Base-by-base conservation (phyloP, 2,797 vertebrate species). In the Carcharodon carcharias region DNA sequence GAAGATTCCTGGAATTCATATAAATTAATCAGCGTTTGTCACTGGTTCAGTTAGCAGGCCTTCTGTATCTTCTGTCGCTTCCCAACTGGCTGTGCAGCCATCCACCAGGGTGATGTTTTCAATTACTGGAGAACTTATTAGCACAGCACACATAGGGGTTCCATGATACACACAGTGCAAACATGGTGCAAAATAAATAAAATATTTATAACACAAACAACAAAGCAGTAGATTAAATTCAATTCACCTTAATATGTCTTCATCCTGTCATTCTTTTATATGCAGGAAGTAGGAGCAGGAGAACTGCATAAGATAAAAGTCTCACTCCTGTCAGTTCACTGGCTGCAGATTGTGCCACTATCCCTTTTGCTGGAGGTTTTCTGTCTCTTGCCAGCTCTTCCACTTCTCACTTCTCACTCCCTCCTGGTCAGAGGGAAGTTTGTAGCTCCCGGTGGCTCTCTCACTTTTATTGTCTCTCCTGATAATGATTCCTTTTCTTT, bases 11-110 rank as follows among this genome's bases (percentile, higher is more conserved):
- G 82, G 45, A 50, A 85, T 85, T 85, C 40, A 85, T 50, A 50
- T 85, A 23, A 85, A 85, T 85, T 85, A 85, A 85, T 85, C 82
- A 85, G 82, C 0, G 7, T 23, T 50, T 85, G 45, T 50, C 18
- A 45, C 21, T 85, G 82, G 40, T 50, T 85, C 23, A 50, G 82
- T 85, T 85, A 50, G 45, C 45, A 85, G 21, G 82, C 82, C 82
- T 85, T 85, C 80, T 82, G 77, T 82, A 35, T 82, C 77, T 40
- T 80, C n/a, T 85, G 80, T 85, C 45, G 80, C 80, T 85, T 85
- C 82, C 82, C 82, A 85, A 50, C 45, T 50, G 82, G 45, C 21
- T 26, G 45, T 85, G 21, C 40, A 85, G 82, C 82, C 45, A 50
- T 45, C 40, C 45, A 50, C 82, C 21, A 50, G 40, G 40, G 21